phyloP scores from a whole-genome alignment of 2,797 vertebrate genomes.

The Ispidina picta region DNA sequence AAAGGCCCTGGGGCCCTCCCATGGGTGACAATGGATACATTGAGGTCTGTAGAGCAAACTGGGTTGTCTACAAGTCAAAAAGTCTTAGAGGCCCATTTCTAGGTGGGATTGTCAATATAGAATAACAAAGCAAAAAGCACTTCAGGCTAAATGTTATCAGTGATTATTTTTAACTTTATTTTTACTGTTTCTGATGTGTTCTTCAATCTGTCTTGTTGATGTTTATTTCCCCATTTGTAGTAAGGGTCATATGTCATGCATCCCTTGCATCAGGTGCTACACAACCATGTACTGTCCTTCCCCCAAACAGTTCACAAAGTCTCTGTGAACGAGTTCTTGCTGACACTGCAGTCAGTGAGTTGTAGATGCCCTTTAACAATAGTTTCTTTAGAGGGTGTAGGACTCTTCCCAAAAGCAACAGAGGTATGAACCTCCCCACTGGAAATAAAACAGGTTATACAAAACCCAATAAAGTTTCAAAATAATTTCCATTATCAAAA shows the following conservation, averaged over 20 bases:
- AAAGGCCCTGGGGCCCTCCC: constrained; percentile 43
- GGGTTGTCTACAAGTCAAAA: constrained; percentile 44
- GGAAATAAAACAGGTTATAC: not conserved
- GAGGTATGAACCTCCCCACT: not conserved
- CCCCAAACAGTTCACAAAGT: not conserved
- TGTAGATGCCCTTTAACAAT: not conserved
- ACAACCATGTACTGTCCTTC: not conserved
- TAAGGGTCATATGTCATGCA: constrained; percentile 57
- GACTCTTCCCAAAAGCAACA: not conserved
- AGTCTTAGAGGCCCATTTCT: constrained; percentile 46
- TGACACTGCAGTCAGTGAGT: not conserved
- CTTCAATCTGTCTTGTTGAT: constrained; percentile 68
- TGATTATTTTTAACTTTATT: constrained; percentile 56
- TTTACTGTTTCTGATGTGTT: constrained; percentile 67
- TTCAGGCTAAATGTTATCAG: constrained; percentile 54
- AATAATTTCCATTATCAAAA: not conserved
- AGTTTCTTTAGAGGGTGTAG: not conserved
- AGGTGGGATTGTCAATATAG: constrained; percentile 56
- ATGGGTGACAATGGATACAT: constrained; percentile 37
- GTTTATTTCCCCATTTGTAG: constrained; percentile 35
- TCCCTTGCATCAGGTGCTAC: constrained; percentile 53
- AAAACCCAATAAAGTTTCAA: not conserved
- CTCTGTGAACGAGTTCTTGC: not conserved
- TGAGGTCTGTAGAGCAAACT: constrained; percentile 12
- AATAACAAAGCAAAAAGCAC: constrained; percentile 59